Evolutionary conservation across 2,113 vertebrate species (phyloP), one percentile per base, ranked within the genome.

Genomic region (Syngnathus typhle): DNA sequence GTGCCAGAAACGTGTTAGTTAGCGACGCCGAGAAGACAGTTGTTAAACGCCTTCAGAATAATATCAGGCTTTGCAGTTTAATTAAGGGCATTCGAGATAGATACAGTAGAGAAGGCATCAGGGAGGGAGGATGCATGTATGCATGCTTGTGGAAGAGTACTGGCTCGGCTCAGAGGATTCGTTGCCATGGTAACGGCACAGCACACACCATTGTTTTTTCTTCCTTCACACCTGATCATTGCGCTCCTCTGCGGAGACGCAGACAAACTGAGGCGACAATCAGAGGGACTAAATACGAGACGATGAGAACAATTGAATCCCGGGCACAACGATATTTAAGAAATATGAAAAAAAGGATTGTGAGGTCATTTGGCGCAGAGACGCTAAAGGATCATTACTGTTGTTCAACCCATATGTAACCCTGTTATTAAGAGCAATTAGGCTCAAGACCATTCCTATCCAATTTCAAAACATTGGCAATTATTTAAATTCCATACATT

Each of bases 171-270:
- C 80, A 19, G 73, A 77, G 87, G 89, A 69, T 80, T 81, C 84
- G 90, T 92, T 90, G 80, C 90, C 84, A 91, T 90, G 89, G 91
- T 83, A 89, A 92, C 88, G 76, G 75, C 71, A 79, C 79, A 52
- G 82, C 85, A 79, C 73, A 75, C 27, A 71, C 74, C 62, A 47
- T 68, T 62, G 64, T 38, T 60, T 69, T 36, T 13, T 12, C 32
- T 18, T 13, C 16, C 46, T 18, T 18, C 67, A 51, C 64, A 64
- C 64, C 64, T 15, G 67, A 44, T 69, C 36, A 5, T 67, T 62
- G 65, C 70, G 71, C 75, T 67, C 74, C 67, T 72, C 59, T 60
- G 65, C 73, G 70, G 51, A 44, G 71, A 56, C 69, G 79, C 64
- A 47, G 75, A 64, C 54, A 21, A 21, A 79, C 56, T 44, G 65